A percentile compares a stretch with the other conserved stretches of the same genome.
Evolutionary conservation across 1,140 invertebrate species (phyloP).

Genomic region (Phthorimaea operculella): DNA sequence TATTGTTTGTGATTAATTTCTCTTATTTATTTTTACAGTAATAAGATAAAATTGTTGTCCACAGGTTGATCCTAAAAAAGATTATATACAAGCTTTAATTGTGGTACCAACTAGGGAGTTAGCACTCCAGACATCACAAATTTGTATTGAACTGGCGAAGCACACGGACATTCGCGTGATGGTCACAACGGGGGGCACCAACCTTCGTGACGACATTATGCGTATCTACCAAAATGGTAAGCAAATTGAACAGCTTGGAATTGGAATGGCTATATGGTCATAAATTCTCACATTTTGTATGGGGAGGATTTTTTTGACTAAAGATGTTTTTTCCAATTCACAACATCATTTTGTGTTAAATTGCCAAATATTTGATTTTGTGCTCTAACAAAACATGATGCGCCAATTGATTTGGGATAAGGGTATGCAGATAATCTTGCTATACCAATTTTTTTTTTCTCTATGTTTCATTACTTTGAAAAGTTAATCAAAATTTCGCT

Average conservation of each 20-base stretch:
- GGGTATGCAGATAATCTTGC: too few species aligned
- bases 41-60: slow-evolving; percentile 8
- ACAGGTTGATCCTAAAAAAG: slow-evolving; percentile 86
- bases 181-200: slow-evolving; percentile 99
- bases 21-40: slow-evolving; percentile 5
- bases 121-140: slow-evolving; percentile 99
- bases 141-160: slow-evolving; percentile 98
- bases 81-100: slow-evolving; percentile 95
- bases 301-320: too few species aligned
- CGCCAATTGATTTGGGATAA: too few species aligned
- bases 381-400: too few species aligned
- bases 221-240: slow-evolving; percentile 97
- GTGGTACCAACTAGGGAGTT: slow-evolving; percentile 99
- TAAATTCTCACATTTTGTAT: too few species aligned
- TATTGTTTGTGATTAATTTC: background rate
- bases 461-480: background rate
- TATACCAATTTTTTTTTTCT: background rate
- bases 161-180: slow-evolving; percentile 96
- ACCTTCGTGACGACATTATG: slow-evolving; percentile 99
- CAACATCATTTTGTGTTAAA: too few species aligned
- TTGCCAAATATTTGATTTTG: too few species aligned
- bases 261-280: too few species aligned
- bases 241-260: slow-evolving; percentile 1
- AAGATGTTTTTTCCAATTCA: too few species aligned
- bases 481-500: background rate